Evolutionary conservation across 2,113 vertebrate species (phyloP).

Genomic region (Phalacrocorax brasilianus): DNA sequence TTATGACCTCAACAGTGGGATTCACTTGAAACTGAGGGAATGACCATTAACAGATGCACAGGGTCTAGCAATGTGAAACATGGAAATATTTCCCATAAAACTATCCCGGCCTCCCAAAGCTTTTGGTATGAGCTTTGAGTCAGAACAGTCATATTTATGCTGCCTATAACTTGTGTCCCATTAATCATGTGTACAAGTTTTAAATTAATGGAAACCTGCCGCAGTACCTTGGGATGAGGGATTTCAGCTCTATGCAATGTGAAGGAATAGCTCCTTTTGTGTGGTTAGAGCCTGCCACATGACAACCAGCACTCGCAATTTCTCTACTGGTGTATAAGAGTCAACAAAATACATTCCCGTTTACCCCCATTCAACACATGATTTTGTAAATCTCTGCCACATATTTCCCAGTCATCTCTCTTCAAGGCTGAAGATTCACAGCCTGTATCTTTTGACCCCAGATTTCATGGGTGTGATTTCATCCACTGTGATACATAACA

Average conservation of each 20-base stretch:
- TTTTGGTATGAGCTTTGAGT: background rate
- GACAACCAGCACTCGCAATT: background rate
- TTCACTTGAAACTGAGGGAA: background rate
- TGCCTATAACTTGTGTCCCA: background rate
- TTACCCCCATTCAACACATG: background rate
- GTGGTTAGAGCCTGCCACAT: background rate
- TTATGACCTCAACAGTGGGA: background rate
- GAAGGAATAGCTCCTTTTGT: background rate
- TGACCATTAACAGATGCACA: background rate
- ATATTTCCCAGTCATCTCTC: background rate
- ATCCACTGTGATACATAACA: fast-evolving
- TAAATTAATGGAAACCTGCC: background rate
- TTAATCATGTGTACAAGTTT: background rate
- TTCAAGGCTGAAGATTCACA: background rate
- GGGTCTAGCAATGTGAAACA: background rate
- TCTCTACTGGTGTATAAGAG: background rate
- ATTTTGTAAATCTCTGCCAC: background rate
- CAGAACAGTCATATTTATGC: background rate
- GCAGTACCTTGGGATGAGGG: background rate
- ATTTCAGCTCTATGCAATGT: background rate
- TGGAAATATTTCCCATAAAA: background rate
- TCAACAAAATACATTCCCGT: background rate
- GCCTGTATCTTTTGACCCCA: background rate
- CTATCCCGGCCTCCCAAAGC: background rate
- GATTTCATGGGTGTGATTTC: background rate